Conservation (phyloP, 2,113 vertebrate genomes). For the Alectura lathami region DNA sequence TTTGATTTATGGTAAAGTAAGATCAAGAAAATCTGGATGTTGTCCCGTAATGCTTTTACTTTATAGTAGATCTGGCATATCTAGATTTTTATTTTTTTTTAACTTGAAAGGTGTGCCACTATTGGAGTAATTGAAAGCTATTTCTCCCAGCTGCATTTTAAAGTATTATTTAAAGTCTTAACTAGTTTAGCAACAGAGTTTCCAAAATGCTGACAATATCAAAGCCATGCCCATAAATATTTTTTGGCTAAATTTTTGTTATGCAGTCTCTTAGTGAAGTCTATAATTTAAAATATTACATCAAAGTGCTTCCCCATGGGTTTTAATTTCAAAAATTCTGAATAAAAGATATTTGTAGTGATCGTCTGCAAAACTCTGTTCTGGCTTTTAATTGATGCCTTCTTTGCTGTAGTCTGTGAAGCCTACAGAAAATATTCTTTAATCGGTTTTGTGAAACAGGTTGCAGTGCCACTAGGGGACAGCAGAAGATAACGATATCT, state of each 20-base stretch:
- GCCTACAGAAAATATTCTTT: not conserved
- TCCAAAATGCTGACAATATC: not conserved
- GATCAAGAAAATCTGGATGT: not conserved
- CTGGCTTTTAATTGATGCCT: not conserved
- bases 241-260: not conserved
- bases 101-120: not conserved
- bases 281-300: not conserved
- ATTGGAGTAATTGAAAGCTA: not conserved
- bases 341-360: not conserved
- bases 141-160: not conserved
- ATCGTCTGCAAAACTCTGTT: not conserved
- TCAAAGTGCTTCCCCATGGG: not conserved
- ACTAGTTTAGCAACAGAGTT: not conserved
- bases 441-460: not conserved
- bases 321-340: not conserved
- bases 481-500: conserved; percentile 66
- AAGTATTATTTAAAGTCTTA: not conserved
- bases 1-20: not conserved
- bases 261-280: not conserved
- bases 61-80: not conserved
- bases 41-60: conserved; percentile 41
- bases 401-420: not conserved
- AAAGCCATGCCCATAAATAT: not conserved
- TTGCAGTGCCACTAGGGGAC: conserved; percentile 73
- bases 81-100: not conserved